Conservation (phyloP, 1,140 invertebrate species). For the Drosophila eugracilis region DNA sequence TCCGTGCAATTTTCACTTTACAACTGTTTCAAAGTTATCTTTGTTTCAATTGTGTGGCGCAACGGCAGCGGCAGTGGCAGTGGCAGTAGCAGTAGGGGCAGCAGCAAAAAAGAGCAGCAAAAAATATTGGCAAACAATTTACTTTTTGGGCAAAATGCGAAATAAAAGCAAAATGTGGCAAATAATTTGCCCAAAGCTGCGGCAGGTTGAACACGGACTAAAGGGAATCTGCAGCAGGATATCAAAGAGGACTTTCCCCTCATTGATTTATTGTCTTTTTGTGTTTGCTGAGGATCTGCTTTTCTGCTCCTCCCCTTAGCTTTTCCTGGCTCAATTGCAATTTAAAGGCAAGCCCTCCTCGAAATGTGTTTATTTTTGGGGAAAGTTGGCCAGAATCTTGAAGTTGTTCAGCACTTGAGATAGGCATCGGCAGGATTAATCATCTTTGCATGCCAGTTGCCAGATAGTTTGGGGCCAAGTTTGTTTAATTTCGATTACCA, state of each 20-base stretch:
- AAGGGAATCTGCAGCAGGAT: constrained; percentile 37
- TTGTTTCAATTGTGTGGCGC: constrained; percentile 79
- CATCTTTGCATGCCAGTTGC: constrained; percentile 54
- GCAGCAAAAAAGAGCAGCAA: constrained; percentile 57
- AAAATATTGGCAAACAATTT: constrained; percentile 84
- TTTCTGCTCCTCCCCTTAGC: neutral
- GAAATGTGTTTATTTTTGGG: constrained; percentile 37
- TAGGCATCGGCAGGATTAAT: constrained; percentile 59
- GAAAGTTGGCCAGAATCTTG: constrained; percentile 4
- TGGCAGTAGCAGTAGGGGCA: too few relatives aligned
- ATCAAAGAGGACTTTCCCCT: constrained; percentile 72
- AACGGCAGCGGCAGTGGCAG: constrained; percentile 31
- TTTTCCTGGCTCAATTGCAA: constrained; percentile 44
- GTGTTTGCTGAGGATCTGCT: constrained; percentile 4
- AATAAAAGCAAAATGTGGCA: constrained; percentile 73
- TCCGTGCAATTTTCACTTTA: constrained; percentile 83
- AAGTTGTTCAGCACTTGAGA: constrained; percentile 38
- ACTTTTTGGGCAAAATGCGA: constrained; percentile 57
- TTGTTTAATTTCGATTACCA: constrained; percentile 74
- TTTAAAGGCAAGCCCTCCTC: constrained; percentile 40
- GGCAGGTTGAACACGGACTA: constrained; percentile 62
- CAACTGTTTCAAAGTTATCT: constrained; percentile 84
- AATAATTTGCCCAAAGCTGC: constrained; percentile 84
- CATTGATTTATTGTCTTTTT: constrained; percentile 77
- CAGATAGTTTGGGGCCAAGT: constrained; percentile 69